These are phyloP conservation scores for Sinocyclocheilus anophthalmus DNA, from an alignment of 2,113 vertebrate species.

Conservation along the genomic window DNA sequence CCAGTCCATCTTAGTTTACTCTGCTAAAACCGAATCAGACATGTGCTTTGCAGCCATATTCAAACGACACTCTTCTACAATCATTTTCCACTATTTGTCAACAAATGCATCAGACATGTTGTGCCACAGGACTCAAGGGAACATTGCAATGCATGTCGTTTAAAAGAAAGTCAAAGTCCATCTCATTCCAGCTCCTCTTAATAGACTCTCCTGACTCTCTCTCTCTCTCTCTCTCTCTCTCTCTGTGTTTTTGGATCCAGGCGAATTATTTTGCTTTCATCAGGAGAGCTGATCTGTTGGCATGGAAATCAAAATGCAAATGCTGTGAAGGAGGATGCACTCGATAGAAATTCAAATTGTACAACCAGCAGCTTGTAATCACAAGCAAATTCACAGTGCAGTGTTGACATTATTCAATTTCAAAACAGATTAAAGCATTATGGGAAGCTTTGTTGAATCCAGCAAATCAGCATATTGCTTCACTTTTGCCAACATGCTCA, in stretches of 20 bases:
- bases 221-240: neutral
- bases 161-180: slow-evolving; percentile 4
- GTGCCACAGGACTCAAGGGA: neutral
- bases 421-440: slow-evolving; percentile 34
- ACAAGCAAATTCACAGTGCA: neutral
- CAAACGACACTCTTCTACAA: too few relatives aligned
- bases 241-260: slow-evolving; percentile 1
- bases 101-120: neutral
- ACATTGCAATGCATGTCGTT: neutral
- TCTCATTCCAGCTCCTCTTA: neutral
- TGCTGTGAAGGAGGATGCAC: slow-evolving; percentile 32
- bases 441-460: slow-evolving; percentile 32
- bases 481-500: slow-evolving; percentile 12
- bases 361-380: slow-evolving; percentile 35
- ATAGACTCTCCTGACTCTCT: neutral
- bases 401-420: slow-evolving; percentile 48
- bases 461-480: slow-evolving; percentile 37
- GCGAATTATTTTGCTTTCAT: slow-evolving; percentile 31
- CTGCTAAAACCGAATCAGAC: neutral
- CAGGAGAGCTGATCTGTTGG: slow-evolving; percentile 35
- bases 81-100: neutral
- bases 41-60: neutral
- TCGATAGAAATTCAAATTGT: slow-evolving; percentile 26
- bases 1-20: neutral
- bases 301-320: slow-evolving; percentile 41